A percentile compares a stretch with the other conserved stretches of the same genome.
phyloP scores from a whole-genome alignment of 2,888 invertebrate genomes.

The Mythimna impura region DNA sequence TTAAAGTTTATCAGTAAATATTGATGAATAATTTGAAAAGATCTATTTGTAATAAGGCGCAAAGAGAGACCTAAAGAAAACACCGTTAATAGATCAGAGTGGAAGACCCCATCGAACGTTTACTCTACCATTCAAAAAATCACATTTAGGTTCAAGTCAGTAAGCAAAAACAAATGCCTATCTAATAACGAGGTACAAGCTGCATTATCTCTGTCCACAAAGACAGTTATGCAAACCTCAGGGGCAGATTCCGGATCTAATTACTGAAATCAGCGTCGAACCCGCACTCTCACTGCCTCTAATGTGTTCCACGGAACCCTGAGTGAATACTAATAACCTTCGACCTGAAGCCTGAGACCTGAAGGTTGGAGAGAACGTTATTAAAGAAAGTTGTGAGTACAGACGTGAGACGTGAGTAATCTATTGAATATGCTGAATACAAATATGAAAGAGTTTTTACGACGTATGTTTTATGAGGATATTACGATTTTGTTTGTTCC shows the following conservation, averaged over 20 bases:
- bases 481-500: conserved; percentile 29
- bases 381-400: conserved; percentile 12
- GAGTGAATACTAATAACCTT: conserved; percentile 8
- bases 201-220: conserved; percentile 5
- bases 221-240: background rate
- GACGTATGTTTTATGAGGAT: conserved; percentile 16
- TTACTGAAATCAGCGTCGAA: conserved; percentile 8
- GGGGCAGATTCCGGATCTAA: background rate
- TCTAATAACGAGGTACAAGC: background rate
- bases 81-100: background rate
- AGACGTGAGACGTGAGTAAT: background rate
- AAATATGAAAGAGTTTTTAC: conserved; percentile 31
- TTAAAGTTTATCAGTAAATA: too few species aligned
- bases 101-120: background rate
- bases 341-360: background rate
- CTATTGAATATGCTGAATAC: conserved; percentile 8
- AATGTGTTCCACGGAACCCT: conserved; percentile 5
- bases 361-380: background rate
- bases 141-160: background rate
- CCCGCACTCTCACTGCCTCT: background rate
- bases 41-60: too few species aligned
- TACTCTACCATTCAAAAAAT: background rate
- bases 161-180: background rate
- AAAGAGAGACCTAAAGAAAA: too few species aligned
- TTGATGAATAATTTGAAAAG: too few species aligned